Base-by-base conservation (phyloP, 2,113 vertebrate species). In the Natator depressus region DNA sequence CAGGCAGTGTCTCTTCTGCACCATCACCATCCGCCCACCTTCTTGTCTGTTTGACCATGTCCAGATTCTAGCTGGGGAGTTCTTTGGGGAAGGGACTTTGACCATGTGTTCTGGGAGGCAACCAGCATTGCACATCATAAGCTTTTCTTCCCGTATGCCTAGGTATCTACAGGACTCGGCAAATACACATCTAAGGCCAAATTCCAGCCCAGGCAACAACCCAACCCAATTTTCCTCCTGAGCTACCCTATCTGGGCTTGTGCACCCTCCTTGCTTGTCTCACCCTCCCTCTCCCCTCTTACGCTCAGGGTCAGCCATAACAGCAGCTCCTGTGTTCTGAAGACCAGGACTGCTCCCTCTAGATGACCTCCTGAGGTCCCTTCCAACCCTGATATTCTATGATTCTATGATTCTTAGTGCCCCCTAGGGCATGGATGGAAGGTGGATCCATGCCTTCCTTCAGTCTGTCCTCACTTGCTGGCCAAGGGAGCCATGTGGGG, bases 1-100 rank as follows among this genome's bases (percentile, higher is more conserved):
- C 95, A 6, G 31, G 95, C 94, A 87, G 24, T 0, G 10, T 49
- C 72, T 46, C 65, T 42, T 81, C 88, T 47, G 17, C 8, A 79
- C 94, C 84, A 91, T 65, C 96, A 95, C 92, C 96, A 96, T 89
- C 81, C 3, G 57, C 4, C 87, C 96, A 94, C 75, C 50, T 94
- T 94, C 87, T 96, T 22, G 91, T 94, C 96, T 92, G 94, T 94
- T 93, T 92, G 96, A 90, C 42, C 85, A 65, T n/a, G 16, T n/a
- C 62, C 62, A 65, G 2, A n/a, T 17, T 16, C 62, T n/a, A n/a
- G 35, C 17, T 20, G 65, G 35, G 6, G 35, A 69, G 17, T n/a
- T 69, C 65, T n/a, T n/a, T 69, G 65, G 6, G 35, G 65, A 17
- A 69, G 8, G 35, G 92, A 91, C 92, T 93, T 19, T 42, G 81